These are phyloP conservation scores for Microplitis mediator DNA, from an alignment of 1,140 invertebrate genomes.

Conservation along the genomic window DNA sequence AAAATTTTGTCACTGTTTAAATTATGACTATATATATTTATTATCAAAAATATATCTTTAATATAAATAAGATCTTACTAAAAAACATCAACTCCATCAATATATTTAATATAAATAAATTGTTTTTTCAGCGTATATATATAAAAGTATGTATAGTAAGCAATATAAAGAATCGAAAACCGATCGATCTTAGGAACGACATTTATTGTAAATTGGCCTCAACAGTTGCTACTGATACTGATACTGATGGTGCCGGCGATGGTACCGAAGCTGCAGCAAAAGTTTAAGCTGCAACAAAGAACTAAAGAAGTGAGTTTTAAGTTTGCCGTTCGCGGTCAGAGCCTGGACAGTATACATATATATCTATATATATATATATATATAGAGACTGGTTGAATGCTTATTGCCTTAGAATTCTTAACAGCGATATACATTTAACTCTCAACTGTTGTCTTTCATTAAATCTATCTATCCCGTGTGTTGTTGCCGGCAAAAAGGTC, in stretches of 20 bases:
- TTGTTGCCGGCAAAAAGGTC: conserved; percentile 4
- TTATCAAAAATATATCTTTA: no score
- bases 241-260: background rate
- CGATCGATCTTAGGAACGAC: conserved; percentile 7
- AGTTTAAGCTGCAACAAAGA: background rate
- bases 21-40: no score
- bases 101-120: no score
- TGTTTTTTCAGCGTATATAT: no score
- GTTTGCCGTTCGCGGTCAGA: background rate
- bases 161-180: background rate
- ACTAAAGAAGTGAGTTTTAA: background rate
- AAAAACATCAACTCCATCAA: no score
- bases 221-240: no score
- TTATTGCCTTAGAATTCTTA: no score
- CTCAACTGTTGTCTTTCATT: background rate
- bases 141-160: no score
- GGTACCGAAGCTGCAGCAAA: background rate
- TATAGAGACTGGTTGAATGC: no score
- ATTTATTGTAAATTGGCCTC: conserved; percentile 7
- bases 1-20: no score
- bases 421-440: background rate
- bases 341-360: no score
- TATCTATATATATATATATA: background rate
- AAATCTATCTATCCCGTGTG: background rate
- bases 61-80: no score